Base-by-base conservation (phyloP, 2,888 invertebrate genomes). In the Sarcophaga variegata region DNA sequence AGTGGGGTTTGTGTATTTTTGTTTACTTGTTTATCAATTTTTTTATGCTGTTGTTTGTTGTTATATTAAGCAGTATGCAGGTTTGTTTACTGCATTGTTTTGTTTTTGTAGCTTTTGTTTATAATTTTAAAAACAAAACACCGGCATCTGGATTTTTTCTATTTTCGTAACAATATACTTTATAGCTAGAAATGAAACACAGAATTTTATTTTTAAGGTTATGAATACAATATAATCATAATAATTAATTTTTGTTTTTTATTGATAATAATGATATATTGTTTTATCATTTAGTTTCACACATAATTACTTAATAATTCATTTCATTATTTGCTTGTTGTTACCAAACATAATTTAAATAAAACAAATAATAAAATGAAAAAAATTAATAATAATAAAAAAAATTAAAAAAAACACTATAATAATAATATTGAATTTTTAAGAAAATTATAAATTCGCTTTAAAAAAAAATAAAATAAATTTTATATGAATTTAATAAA, bases 211-310 rank as follows among this genome's bases (percentile, higher is more conserved):
- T 72, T 69, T 85, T 85, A 81, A 87, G 89, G 86, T 84, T 89
- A 89, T 89, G 89, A 88, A 87, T 89, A 89, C 86, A 88, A 81
- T 89, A 81, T 89, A 88, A 89, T 89, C 88, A 83, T 89, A 89
- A 89, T 89, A 88, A 88, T 88, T 87, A 88, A 82, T 89, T 89
- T 72, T 90, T 89, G 78, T 88, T 89, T 72, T 90, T 89, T 89
- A 89, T 90, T 89, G 86, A 88, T 90, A 89, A 88, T 89, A 89
- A 89, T 89, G 89, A 49, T 14, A 4, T 54, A 14, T 88, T 80
- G 83, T 71, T 81, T 82, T 47, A 64, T 84, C 79, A 86, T 87
- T 90, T 89, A 89, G 89, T 89, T 89, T 88, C 88, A 89, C 89
- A 88, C 76, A 87, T 87, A 87, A 84, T 88, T 89, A 81, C 70